These are phyloP conservation scores for Oscheius sp. DNA, from an alignment of 2,888 invertebrate genomes.

Conservation along the genomic window DNA sequence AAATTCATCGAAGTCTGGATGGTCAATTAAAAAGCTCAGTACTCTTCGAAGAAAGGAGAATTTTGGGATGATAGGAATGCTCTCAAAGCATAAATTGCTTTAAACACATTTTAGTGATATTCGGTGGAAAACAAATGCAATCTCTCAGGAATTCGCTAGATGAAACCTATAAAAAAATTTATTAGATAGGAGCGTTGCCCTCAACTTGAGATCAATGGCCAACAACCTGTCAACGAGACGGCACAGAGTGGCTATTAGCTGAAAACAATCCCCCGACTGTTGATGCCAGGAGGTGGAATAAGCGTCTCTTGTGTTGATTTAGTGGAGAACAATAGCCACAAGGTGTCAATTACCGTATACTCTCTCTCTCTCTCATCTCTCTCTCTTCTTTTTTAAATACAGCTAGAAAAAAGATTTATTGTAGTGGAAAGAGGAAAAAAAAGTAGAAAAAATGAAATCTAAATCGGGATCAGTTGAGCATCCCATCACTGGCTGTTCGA, in stretches of 20 bases:
- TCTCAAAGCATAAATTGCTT: no score
- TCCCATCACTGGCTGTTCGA: constrained; percentile 10
- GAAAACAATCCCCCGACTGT: constrained; percentile 5
- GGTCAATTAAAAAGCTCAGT: no score
- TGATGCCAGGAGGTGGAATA: no score
- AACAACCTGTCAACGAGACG: background rate
- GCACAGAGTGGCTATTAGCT: constrained; percentile 12
- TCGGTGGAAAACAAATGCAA: no score
- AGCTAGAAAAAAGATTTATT: background rate
- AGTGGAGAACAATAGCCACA: constrained; percentile 1
- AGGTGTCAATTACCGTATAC: constrained; percentile 17
- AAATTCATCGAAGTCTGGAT: no score
- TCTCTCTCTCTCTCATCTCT: background rate
- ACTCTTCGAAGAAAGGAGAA: no score
- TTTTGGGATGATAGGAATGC: no score
- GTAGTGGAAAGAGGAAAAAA: background rate
- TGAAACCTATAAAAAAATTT: no score
- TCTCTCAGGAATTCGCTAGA: no score
- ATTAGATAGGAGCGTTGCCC: no score
- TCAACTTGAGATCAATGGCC: background rate
- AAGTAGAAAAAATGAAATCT: background rate
- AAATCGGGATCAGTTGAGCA: background rate
- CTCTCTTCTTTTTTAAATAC: background rate
- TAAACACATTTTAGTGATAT: no score
- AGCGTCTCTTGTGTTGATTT: background rate